Evolutionary conservation across 2,888 invertebrate species (phyloP).

Genomic region (Caradrina kadenii): DNA sequence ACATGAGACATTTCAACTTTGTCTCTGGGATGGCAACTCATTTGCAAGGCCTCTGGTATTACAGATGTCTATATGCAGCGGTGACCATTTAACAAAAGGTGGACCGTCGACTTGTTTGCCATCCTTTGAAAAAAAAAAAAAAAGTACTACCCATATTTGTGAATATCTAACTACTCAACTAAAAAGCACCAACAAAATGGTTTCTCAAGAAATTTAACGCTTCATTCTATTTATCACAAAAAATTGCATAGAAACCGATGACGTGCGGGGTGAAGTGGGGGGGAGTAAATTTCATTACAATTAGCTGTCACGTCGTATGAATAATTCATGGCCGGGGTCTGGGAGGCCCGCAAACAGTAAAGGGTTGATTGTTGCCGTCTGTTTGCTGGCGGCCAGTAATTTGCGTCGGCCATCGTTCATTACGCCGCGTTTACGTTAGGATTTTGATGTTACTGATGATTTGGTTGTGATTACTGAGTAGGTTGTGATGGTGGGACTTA

Average conservation of each 20-base stretch:
- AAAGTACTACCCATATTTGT: too few species aligned
- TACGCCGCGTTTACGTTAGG: constrained; percentile 69
- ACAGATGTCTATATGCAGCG: too few species aligned
- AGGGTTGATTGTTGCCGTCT: constrained; percentile 83
- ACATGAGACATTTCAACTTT: too few species aligned
- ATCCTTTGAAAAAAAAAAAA: too few species aligned
- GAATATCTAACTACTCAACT: background rate
- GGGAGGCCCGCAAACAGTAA: constrained; percentile 83
- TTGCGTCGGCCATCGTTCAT: constrained; percentile 77
- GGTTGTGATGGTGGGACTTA: constrained; percentile 1
- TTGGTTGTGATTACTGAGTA: constrained; percentile 60
- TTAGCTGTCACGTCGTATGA: constrained; percentile 86
- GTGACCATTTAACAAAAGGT: too few species aligned
- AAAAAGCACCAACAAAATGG: constrained; percentile 27
- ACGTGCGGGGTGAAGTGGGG: constrained; percentile 61
- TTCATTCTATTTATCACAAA: constrained; percentile 36
- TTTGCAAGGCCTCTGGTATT: too few species aligned
- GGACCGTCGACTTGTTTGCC: too few species aligned
- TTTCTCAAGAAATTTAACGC: constrained; percentile 55
- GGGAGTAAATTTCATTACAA: constrained; percentile 90
- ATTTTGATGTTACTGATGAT: constrained; percentile 66
- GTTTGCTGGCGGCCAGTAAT: constrained; percentile 77
- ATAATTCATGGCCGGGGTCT: constrained; percentile 83
- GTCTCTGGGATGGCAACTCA: too few species aligned
- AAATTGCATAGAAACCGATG: constrained; percentile 65